Percentiles rank a stretch among this genome's conserved stretches.
Evolutionary conservation across 2,888 invertebrate species (phyloP).

Genomic region (Teinopalpus imperialis): DNA sequence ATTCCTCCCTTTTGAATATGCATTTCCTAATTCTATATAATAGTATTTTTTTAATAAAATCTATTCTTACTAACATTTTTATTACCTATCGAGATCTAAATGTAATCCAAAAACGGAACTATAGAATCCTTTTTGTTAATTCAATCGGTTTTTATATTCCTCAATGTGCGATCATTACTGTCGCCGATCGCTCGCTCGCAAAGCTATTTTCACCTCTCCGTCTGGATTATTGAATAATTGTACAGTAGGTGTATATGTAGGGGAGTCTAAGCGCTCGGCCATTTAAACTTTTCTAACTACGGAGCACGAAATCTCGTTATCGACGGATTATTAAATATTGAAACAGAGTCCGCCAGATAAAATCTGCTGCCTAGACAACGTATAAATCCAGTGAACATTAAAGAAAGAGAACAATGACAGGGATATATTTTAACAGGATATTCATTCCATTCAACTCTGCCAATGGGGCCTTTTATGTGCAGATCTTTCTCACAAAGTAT

Average conservation of each 20-base stretch:
- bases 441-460: conserved; percentile 47
- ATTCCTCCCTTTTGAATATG: too few relatives aligned
- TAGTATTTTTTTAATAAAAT: too few relatives aligned
- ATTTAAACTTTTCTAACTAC: conserved; percentile 77
- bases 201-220: conserved; percentile 23
- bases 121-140: too few relatives aligned
- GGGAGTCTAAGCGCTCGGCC: conserved; percentile 45
- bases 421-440: conserved; percentile 53
- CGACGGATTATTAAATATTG: conserved; percentile 80
- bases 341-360: conserved; percentile 70
- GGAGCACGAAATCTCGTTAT: conserved; percentile 67
- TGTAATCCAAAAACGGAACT: too few relatives aligned
- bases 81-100: too few relatives aligned
- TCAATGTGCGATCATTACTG: too few relatives aligned
- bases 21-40: too few relatives aligned
- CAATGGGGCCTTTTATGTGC: conserved; percentile 30
- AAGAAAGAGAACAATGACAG: conserved; percentile 55
- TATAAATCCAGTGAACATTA: conserved; percentile 44
- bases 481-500: conserved; percentile 31
- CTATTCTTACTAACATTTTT: too few relatives aligned
- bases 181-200: conserved; percentile 3
- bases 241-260: conserved; percentile 9
- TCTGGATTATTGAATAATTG: conserved; percentile 27
- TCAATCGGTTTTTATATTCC: too few relatives aligned
- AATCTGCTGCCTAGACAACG: conserved; percentile 69